Evolutionary conservation across 30 jellyfish, hydroid and myxozoan genomes (phyloP).

Genomic region (Cassiopea andromeda): DNA sequence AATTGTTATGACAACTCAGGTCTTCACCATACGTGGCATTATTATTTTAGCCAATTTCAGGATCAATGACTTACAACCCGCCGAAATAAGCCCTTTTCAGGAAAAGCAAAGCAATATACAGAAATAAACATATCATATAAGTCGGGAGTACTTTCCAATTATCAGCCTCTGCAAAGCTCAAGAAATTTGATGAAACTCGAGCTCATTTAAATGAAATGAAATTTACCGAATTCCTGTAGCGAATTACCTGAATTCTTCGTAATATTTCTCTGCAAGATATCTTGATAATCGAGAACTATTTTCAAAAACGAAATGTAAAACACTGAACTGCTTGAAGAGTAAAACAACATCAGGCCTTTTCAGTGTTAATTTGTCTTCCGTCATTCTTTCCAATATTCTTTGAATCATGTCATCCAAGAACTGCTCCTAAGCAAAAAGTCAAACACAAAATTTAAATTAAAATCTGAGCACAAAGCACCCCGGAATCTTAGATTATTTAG

Average conservation of each 20-base stretch:
- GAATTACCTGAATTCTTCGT: slow-evolving; percentile 60
- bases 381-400: slow-evolving; percentile 28
- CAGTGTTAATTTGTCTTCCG: slow-evolving; percentile 10
- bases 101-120: no score
- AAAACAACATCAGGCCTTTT: slow-evolving; percentile 34
- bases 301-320: slow-evolving; percentile 32
- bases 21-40: no score
- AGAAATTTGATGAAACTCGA: no score
- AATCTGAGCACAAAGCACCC: no score
- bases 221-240: neutral
- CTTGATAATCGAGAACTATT: slow-evolving; percentile 25
- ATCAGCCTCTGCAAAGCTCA: no score
- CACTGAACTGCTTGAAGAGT: slow-evolving; percentile 48
- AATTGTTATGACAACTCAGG: no score
- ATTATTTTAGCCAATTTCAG: no score
- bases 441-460: neutral
- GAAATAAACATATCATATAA: no score
- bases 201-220: neutral
- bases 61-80: no score
- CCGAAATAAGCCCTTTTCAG: no score
- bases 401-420: slow-evolving; percentile 28
- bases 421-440: slow-evolving; percentile 12
- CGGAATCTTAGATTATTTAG: no score
- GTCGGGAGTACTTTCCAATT: no score
- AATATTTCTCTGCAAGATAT: slow-evolving; percentile 42